Percentiles rank a stretch among this genome's conserved stretches.
phyloP scores from a whole-genome alignment of 2,113 vertebrate genomes.

The Piaya cayana region DNA sequence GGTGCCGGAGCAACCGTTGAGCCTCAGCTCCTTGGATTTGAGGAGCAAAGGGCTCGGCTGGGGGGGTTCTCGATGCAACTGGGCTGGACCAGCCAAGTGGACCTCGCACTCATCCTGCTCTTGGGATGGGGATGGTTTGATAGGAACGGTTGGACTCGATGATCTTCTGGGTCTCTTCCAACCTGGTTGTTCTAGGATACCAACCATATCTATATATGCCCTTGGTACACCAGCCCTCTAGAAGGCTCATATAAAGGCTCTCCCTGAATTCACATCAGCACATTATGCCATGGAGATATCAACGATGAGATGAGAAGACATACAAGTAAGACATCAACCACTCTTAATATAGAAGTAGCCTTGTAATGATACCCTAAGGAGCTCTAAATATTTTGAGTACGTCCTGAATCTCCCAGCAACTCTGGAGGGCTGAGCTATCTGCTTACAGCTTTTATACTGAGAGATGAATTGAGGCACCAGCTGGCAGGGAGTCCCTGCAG shows the following conservation, averaged over 20 bases:
- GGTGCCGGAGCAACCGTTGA: no score
- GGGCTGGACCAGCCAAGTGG: no score
- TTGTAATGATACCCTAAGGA: not conserved
- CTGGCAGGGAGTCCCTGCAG: not conserved
- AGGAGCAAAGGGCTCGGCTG: no score
- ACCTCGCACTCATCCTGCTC: no score
- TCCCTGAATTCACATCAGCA: not conserved
- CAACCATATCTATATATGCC: not conserved
- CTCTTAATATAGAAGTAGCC: not conserved
- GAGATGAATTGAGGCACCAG: constrained; percentile 2
- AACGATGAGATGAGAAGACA: not conserved
- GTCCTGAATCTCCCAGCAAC: not conserved
- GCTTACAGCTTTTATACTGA: not conserved
- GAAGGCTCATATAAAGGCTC: not conserved
- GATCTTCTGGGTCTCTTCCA: no score
- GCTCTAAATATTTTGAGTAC: not conserved
- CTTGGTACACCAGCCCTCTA: not conserved
- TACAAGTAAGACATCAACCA: not conserved
- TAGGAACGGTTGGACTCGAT: no score
- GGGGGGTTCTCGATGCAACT: no score
- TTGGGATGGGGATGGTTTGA: no score
- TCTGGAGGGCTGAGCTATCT: not conserved
- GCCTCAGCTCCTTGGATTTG: no score
- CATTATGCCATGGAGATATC: not conserved
- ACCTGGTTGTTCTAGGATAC: no score